Evolutionary conservation across 2,113 vertebrate genomes (phyloP).

Genomic region (Himantopus leucocephalus): DNA sequence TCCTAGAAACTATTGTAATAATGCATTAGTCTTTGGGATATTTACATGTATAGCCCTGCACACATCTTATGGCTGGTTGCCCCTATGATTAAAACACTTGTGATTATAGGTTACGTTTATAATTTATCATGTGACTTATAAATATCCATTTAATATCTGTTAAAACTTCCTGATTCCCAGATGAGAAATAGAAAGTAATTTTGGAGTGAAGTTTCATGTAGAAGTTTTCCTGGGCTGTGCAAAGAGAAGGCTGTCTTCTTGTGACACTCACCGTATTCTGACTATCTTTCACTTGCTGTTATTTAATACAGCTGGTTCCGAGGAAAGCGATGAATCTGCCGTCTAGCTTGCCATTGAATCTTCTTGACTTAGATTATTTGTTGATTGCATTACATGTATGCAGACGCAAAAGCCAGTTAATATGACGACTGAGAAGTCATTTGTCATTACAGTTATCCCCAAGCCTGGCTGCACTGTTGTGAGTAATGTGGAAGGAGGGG

Average conservation of each 20-base stretch:
- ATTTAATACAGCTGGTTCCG: neutral
- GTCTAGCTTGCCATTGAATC: neutral
- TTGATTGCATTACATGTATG: neutral
- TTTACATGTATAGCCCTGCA: neutral
- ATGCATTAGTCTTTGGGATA: neutral
- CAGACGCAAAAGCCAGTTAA: neutral
- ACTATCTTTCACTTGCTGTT: neutral
- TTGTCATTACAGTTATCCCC: neutral
- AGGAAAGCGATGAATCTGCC: neutral
- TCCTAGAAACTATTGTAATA: neutral
- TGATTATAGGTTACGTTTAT: neutral
- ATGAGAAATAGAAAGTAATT: neutral
- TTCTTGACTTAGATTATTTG: neutral
- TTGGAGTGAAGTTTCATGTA: neutral
- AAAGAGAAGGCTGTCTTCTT: neutral
- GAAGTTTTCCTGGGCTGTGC: neutral
- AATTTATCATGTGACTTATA: neutral
- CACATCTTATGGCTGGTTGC: neutral
- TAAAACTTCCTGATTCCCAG: neutral
- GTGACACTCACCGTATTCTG: neutral
- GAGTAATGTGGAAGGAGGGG: neutral
- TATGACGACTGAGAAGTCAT: neutral
- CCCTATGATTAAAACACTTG: neutral
- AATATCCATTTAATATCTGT: neutral
- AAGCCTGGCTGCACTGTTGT: neutral